A percentile compares a stretch with the other conserved stretches of the same genome.
phyloP scores from a whole-genome alignment of 2,797 vertebrate species.

The Rhincodon typus region DNA sequence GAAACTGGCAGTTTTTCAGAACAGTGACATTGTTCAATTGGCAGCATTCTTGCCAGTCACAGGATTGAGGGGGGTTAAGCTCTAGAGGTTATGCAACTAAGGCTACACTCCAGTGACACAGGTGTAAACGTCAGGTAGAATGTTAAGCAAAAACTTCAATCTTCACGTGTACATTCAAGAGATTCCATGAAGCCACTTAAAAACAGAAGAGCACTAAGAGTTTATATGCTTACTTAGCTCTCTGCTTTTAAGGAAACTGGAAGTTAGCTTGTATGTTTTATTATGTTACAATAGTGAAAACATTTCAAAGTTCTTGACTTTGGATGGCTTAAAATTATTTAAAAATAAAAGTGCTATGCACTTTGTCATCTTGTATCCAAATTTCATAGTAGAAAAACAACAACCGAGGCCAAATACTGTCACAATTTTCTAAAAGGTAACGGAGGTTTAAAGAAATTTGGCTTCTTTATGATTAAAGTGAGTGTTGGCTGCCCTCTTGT shows the following conservation, averaged over 20 bases:
- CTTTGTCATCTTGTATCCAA: background rate
- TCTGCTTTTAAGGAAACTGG: background rate
- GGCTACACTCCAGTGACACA: background rate
- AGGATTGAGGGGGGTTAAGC: background rate
- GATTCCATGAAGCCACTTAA: background rate
- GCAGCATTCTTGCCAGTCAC: background rate
- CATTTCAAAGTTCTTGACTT: background rate
- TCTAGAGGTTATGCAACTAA: background rate
- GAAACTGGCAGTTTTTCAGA: background rate
- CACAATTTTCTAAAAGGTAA: background rate
- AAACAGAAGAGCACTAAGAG: background rate
- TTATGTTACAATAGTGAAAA: background rate
- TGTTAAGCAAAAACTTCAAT: background rate
- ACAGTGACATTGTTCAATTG: background rate
- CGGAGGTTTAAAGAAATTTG: background rate
- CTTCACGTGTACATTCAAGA: background rate
- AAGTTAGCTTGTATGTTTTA: background rate
- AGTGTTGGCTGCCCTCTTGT: slow-evolving; percentile 17
- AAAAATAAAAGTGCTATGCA: background rate
- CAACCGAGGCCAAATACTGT: background rate
- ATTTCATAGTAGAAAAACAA: background rate
- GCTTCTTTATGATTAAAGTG: background rate
- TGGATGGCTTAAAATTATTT: background rate
- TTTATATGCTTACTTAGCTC: background rate
- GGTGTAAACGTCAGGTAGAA: background rate